Evolutionary conservation across 2,888 invertebrate genomes (phyloP), one percentile per base, ranked within the genome.

Genomic region (Cheilosia variabilis): DNA sequence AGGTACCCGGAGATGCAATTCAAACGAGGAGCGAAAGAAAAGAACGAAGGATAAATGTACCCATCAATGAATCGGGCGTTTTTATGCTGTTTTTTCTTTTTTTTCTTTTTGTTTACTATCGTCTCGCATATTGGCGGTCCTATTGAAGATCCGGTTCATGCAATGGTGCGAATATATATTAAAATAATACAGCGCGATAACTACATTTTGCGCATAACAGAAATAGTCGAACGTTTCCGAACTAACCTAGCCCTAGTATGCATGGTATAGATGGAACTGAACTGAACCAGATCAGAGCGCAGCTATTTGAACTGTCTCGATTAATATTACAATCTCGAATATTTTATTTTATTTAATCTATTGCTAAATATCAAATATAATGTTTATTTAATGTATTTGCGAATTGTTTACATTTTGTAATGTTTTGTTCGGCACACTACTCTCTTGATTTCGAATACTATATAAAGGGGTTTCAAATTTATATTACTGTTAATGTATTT

Each of bases 1-100:
- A 91, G 96, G 96, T 60, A 96, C 96, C 89, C 93, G 96, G 81
- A 93, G 96, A 88, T 93, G 94, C n/a, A 94, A 94, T 82, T 93
- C 94, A 80, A 94, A 95, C 89, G 95, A 95, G 89, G 94, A 94
- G 84, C 94, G 94, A 88, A 93, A 93, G 84, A 92, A 92, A 88
- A 93, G 93, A 78, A 92, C 93, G 69, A 93, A 94, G 91, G 94
- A 95, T 88, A 93, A 94, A 77, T 95, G 95, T 91, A 94, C 94
- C 88, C 94, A 94, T 89, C 95, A 95, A 90, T 95, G 91, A 91
- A 79, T 53, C 37, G 45, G 50, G 17, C 10, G 41, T 41, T 53
- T 34, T 13, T 13, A 60, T 13, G n/a, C n/a, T 19, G 19, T 2
- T 1, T 24, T 45, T 43, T 43, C 6, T n/a, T n/a, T 17, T 17